Evolutionary conservation across 2,113 vertebrate species (phyloP), one percentile per base, ranked within the genome.

Genomic region (Oreotrochilus melanogaster): DNA sequence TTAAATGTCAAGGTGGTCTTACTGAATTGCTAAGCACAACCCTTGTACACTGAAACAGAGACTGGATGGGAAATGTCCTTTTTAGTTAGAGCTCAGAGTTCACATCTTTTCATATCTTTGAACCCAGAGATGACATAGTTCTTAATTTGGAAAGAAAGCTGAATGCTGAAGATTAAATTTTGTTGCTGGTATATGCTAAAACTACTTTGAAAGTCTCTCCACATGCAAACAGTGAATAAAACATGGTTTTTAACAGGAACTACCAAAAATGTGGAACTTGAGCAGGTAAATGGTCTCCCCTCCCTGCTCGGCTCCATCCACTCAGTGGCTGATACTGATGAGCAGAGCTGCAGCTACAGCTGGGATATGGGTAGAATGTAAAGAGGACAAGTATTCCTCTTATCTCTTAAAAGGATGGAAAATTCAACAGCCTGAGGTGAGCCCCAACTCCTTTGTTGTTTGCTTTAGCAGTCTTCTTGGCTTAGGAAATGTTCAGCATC

Each of bases 161-260:
- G 95, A 95, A 96, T 86, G 67, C 33, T 58, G 85, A 96, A 96
- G 78, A 93, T 78, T 91, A 79, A 69, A 93, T 95, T 97, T 95
- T 88, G 84, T 79, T 89, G 42, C 65, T 53, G 47, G n/a, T 30
- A 19, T 91, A 78, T 78, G 57, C 58, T 54, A 92, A 86, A 95
- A 62, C 47, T 95, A 39, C 28, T 89, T 86, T 89, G 65, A 70
- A 67, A 92, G 45, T 88, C 54, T 91, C 10, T 83, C 42, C 76
- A 58, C 31, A 51, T 37, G 42, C 0, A 3, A 86, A 92, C 31
- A 54, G 54, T 69, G 71, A 96, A 92, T 88, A 96, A 84, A 72
- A 86, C 43, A 39, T 79, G 39, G 11, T 64, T 80, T 92, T n/a
- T 54, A 74, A 71, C 35, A 72, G 54, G 37, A 56, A 42, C 28